These are phyloP conservation scores for Poicephalus gulielmi DNA, from an alignment of 2,113 vertebrate genomes.

Conservation along the genomic window DNA sequence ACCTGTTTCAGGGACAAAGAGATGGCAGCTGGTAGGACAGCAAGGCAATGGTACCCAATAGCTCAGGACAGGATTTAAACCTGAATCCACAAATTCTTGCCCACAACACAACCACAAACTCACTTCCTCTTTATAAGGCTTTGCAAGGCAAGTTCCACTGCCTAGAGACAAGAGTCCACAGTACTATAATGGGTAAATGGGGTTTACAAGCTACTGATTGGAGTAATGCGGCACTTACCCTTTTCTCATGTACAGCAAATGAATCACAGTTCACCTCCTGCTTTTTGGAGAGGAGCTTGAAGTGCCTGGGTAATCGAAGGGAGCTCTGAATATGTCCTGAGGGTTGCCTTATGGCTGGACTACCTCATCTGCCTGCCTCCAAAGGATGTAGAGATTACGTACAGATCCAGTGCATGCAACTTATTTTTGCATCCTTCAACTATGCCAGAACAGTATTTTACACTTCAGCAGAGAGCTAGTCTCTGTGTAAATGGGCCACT, in stretches of 20 bases:
- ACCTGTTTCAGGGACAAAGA: neutral
- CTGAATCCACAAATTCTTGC: neutral
- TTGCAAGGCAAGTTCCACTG: neutral
- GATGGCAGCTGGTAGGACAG: neutral
- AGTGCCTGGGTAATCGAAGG: neutral
- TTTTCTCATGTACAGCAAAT: neutral
- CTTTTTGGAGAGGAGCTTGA: neutral
- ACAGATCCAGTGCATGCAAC: neutral
- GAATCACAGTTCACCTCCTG: neutral
- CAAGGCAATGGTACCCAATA: neutral
- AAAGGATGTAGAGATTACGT: neutral
- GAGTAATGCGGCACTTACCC: neutral
- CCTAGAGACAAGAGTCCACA: neutral
- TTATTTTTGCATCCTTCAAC: neutral
- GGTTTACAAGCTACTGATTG: neutral
- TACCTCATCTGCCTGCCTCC: neutral
- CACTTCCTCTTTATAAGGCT: neutral
- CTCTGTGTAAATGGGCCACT: neutral
- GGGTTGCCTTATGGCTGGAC: neutral
- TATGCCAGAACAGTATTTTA: neutral
- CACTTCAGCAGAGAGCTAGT: neutral
- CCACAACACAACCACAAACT: neutral
- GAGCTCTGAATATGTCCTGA: neutral
- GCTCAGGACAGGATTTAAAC: neutral
- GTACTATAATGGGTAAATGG: neutral